Evolutionary conservation across 53 echinoderm and acorn worm genomes (phyloP).

Genomic region (Temnopleurus reevesii): DNA sequence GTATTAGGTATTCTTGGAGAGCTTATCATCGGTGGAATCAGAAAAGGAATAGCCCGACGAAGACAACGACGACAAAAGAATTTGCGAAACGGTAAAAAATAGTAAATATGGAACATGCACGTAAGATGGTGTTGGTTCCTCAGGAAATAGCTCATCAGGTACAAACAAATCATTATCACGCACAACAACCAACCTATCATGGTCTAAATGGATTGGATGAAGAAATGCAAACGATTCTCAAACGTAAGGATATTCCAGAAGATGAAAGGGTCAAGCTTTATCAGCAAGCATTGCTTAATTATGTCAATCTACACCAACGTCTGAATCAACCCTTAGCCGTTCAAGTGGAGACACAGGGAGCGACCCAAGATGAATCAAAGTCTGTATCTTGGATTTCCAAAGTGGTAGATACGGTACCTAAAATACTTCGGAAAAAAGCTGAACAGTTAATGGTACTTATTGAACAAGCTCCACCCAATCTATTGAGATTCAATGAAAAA

Average conservation of each 20-base stretch:
- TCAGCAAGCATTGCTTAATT: conserved; percentile 52
- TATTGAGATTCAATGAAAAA: neutral
- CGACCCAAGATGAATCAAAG: neutral
- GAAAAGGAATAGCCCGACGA: neutral
- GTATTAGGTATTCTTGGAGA: conserved; percentile 49
- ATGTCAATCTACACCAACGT: conserved; percentile 47
- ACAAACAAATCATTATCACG: neutral
- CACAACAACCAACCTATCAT: conserved; percentile 44
- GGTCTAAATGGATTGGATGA: conserved; percentile 51
- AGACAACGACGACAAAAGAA: neutral
- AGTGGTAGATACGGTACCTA: conserved; percentile 38
- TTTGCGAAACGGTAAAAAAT: neutral
- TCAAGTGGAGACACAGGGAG: neutral
- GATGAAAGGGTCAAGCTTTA: conserved; percentile 62
- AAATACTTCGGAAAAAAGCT: conserved; percentile 14
- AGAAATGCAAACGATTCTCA: conserved; percentile 53
- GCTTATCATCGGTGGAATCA: conserved; percentile 11
- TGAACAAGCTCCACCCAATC: neutral
- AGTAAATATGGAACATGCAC: neutral
- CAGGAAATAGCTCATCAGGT: conserved; percentile 1
- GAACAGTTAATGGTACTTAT: neutral
- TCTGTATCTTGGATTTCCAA: neutral
- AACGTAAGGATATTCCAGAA: conserved; percentile 35
- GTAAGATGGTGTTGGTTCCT: neutral
- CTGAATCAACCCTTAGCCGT: conserved; percentile 53